These are phyloP conservation scores for Apeltes quadracus DNA, from an alignment of 2,113 vertebrate species.

Conservation along the genomic window DNA sequence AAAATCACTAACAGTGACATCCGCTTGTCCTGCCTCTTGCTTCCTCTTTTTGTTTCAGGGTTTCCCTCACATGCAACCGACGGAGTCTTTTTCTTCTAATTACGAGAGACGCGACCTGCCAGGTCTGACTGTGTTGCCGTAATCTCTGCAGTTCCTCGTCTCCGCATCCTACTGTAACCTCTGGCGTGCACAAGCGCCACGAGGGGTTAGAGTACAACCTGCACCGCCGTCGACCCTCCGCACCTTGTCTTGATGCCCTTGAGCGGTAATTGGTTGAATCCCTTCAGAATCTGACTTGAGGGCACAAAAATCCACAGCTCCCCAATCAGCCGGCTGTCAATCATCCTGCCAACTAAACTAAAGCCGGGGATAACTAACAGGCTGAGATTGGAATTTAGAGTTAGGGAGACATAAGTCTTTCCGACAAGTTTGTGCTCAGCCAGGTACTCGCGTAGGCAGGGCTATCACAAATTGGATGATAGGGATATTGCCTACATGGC, in stretches of 20 bases:
- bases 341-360: conserved; percentile 73
- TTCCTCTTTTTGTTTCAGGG: conserved; percentile 27
- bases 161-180: conserved; percentile 54
- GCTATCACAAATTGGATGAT: conserved; percentile 66
- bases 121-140: conserved; percentile 48
- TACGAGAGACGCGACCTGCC: conserved; percentile 56
- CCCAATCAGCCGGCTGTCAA: conserved; percentile 75
- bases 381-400: conserved; percentile 72
- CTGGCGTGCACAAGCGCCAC: conserved; percentile 43
- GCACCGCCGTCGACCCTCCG: conserved; percentile 48
- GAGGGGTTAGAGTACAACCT: conserved; percentile 64
- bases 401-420: conserved; percentile 73
- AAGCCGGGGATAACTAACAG: conserved; percentile 72
- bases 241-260: conserved; percentile 77
- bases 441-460: conserved; percentile 51
- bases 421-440: conserved; percentile 69
- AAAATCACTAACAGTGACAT: conserved; percentile 14
- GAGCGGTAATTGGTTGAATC: conserved; percentile 79
- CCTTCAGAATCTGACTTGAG: conserved; percentile 74
- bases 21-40: conserved; percentile 27
- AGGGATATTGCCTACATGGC: conserved; percentile 48
- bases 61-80: background rate
- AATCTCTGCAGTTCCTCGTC: conserved; percentile 50
- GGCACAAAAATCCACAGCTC: conserved; percentile 70
- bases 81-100: conserved; percentile 50